Base-by-base conservation (phyloP, 2,797 vertebrate species). In the Lophius americanus region DNA sequence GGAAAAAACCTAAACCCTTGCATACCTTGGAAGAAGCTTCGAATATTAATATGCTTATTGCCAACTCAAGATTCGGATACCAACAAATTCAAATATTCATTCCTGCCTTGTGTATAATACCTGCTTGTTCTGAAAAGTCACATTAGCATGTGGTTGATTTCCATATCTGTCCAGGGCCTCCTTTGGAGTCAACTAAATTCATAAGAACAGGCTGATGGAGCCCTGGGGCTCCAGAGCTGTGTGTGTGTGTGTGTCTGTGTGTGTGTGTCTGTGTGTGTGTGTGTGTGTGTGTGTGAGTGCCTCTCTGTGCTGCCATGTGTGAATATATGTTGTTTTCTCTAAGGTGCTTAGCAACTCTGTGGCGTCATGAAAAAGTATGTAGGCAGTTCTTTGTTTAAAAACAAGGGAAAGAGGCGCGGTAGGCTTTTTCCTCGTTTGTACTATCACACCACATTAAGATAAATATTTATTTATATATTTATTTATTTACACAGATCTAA, bases 61-160 rank as follows among this genome's bases (percentile, higher is more conserved):
- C 52, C 32, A 73, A 47, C 53, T 64, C 48, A n/a, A 47, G 47
- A 23, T 23, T 61, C 58, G 43, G 37, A 72, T 1, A 8, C 52
- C 50, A 70, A 49, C 5, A 52, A 36, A 70, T 74, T 51, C n/a
- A 64, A 64, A 64, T 48, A 2, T 13, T 50, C 12, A 66, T 32
- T 42, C 36, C 43, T 48, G 37, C 60, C 35, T 38, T 6, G 54
- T 49, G 69, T 61, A 50, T 77, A 59, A 70, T 67, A 82, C 62
- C 75, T 73, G 61, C 60, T 59, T 39, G 69, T 33, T 71, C 60
- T 39, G 36, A 87, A 89, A 89, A 90, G 89, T 86, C 85, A 87
- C 85, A 90, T 90, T 88, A 89, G 83, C 89, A 90, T 87, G 70
- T 51, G 69, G 59, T 44, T 10, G 8, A 89, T 83, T 81, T 88